phyloP scores from a whole-genome alignment of 2,113 vertebrate genomes.

The Podilymbus podiceps region DNA sequence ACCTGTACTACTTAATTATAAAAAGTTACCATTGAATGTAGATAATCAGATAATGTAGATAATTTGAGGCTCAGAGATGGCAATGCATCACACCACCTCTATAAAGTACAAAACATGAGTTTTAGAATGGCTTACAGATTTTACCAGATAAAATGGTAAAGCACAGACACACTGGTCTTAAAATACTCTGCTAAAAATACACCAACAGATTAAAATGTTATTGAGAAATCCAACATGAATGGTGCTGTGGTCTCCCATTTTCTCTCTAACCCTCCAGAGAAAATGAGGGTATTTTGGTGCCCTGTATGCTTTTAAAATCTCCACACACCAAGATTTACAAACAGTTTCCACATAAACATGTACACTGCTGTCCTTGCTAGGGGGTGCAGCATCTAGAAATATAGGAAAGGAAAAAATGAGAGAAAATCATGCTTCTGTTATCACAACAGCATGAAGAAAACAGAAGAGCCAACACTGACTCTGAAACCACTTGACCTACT shows the following conservation, averaged over 20 bases:
- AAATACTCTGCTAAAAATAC: background rate
- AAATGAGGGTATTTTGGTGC: background rate
- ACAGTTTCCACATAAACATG: background rate
- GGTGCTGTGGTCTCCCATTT: background rate
- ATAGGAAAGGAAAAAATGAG: background rate
- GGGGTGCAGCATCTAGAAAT: background rate
- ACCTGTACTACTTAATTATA: background rate
- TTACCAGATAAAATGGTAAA: background rate
- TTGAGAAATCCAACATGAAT: background rate
- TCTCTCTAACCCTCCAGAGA: background rate
- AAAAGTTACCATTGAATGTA: background rate
- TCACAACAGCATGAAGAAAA: background rate
- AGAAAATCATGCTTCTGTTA: background rate
- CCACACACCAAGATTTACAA: background rate
- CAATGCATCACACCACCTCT: background rate
- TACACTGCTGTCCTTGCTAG: background rate
- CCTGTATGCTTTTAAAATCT: background rate
- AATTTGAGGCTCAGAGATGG: background rate
- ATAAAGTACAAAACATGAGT: rapidly evolving
- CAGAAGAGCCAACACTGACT: background rate
- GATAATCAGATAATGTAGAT: background rate
- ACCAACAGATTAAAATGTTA: background rate
- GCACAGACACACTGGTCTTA: background rate
- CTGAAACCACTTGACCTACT: background rate
- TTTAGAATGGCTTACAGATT: background rate